A percentile compares a stretch with the other conserved stretches of the same genome.
Evolutionary conservation across 2,113 vertebrate species (phyloP).

Genomic region (Dromiciops gliroides): DNA sequence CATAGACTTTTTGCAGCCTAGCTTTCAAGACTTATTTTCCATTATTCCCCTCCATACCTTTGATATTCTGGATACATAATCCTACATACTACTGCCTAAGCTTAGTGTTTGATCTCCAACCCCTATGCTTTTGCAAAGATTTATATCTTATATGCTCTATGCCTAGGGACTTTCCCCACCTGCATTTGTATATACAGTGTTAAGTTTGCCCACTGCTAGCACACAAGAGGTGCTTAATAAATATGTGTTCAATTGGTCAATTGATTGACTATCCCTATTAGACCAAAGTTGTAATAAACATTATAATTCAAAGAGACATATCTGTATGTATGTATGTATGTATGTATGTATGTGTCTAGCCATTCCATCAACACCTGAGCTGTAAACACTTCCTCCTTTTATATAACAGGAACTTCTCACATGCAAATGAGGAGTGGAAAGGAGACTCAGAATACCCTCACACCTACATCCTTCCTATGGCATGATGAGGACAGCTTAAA

Average conservation of each 20-base stretch:
- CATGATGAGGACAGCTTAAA: conserved; percentile 11
- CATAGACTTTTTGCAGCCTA: too few species aligned
- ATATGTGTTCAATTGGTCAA: background rate
- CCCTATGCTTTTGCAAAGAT: background rate
- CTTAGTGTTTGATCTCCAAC: background rate
- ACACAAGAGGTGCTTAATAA: background rate
- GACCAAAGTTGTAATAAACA: background rate
- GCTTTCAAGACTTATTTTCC: too few species aligned
- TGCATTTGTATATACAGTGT: background rate
- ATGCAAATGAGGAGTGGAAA: background rate
- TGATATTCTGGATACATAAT: too few species aligned
- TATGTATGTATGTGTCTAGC: too few species aligned
- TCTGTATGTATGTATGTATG: too few species aligned
- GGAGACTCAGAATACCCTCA: background rate
- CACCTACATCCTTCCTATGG: background rate
- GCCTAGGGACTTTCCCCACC: background rate
- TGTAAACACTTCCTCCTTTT: background rate
- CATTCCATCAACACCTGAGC: background rate
- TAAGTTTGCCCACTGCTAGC: background rate
- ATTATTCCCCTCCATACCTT: too few species aligned
- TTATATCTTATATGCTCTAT: background rate
- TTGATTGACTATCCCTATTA: background rate
- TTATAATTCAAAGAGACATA: background rate
- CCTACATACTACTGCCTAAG: too few species aligned
- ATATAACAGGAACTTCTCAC: background rate